phyloP scores from a whole-genome alignment of 1,140 invertebrate genomes.

The Diorhabda sublineata region DNA sequence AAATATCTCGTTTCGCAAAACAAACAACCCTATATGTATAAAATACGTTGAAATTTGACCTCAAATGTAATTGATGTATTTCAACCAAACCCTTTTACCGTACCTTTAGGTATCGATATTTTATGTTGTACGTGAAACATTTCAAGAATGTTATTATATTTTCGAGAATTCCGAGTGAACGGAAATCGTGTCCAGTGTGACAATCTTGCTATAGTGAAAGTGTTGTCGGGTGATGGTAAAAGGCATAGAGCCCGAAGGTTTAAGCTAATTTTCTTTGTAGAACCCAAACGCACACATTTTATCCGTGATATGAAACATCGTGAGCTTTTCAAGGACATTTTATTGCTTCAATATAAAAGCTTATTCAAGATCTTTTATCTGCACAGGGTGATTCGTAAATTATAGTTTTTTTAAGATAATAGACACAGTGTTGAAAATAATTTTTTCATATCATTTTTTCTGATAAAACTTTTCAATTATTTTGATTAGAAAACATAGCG shows the following conservation, averaged over 20 bases:
- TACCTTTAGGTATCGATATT: background rate
- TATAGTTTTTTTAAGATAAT: too few species aligned
- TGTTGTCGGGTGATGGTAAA: background rate
- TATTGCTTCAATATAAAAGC: background rate
- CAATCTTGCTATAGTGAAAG: background rate
- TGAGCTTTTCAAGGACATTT: background rate
- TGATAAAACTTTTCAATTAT: too few species aligned
- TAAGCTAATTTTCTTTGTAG: background rate
- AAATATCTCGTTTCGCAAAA: too few species aligned
- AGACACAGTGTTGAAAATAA: too few species aligned
- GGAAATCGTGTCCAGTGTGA: slow-evolving; percentile 1
- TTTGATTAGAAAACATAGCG: too few species aligned
- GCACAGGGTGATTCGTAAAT: too few species aligned
- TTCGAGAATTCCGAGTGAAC: background rate
- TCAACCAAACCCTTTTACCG: too few species aligned
- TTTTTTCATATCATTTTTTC: too few species aligned
- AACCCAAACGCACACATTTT: background rate
- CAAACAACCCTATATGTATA: too few species aligned
- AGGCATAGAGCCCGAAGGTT: background rate
- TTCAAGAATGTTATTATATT: background rate
- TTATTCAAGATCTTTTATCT: too few species aligned
- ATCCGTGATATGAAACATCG: background rate
- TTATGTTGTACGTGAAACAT: background rate
- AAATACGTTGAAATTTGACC: too few species aligned
- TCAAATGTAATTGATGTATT: too few species aligned